Evolutionary conservation across 2,113 vertebrate species (phyloP), one percentile per base, ranked within the genome.

Genomic region (Mungos mungo): DNA sequence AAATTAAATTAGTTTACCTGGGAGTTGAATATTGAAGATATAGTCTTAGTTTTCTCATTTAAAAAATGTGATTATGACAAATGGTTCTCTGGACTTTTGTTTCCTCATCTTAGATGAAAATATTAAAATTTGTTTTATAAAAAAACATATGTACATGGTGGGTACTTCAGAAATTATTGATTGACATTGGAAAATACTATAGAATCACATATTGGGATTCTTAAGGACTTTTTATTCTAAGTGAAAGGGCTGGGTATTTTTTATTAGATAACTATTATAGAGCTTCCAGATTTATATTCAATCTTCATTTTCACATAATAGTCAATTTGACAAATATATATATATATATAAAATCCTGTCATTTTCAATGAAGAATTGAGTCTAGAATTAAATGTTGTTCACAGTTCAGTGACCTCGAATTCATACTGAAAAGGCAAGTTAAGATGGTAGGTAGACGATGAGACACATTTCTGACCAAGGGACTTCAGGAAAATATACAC

Each of bases 371-470:
- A 95, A 93, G 15, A 97, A 96, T 23, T 63, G 45, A 96, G 25
- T 18, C 57, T 92, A 47, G 94, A 94, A 90, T 90, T 84, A 83
- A 95, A 54, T 96, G 25, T n/a, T 89, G 25, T 93, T 97, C 92
- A 93, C 80, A 92, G 68, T 33, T 96, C 63, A 52, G 65, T 92
- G 65, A 11, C 69, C 66, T 83, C 71, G 69, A 84, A 35, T 88
- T 90, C 65, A 97, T 33, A 66, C 18, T 92, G 57, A 66, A 96
- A 98, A 98, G 69, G 88, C 41, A 94, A 90, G 45, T 72, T 95
- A 84, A 96, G 92, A 85, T 80, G 9, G 33, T 54, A 54, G 21
- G 31, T 96, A 85, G 97, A n/a, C 95, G 47, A 95, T 92, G 76
- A 89, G 74, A 90, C 19, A 85, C 3, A 81, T n/a, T 65, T 94